Evolutionary conservation across 1,140 invertebrate genomes (phyloP).

Genomic region (Acarapis woodi): DNA sequence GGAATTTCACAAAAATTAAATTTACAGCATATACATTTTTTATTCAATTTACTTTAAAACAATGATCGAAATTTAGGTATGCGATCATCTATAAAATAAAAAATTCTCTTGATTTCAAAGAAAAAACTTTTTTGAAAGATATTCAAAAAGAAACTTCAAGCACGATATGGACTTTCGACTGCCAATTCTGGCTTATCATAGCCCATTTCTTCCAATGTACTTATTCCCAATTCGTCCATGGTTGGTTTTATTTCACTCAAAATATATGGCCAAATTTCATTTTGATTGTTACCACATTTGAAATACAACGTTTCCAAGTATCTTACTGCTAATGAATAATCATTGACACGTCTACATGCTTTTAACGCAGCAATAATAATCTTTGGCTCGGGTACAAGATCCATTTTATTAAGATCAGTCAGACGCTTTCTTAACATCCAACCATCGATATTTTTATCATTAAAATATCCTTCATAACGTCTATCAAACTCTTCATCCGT

Average conservation of each 20-base stretch:
- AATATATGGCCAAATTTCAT: conserved; percentile 66
- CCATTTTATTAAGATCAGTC: conserved; percentile 39
- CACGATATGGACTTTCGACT: conserved; percentile 3
- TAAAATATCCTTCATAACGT: conserved; percentile 57
- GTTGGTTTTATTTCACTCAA: conserved; percentile 75
- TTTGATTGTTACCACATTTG: conserved; percentile 49
- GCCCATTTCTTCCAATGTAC: conserved; percentile 75
- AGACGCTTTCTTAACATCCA: conserved; percentile 75
- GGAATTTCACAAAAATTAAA: no score
- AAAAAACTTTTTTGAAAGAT: neutral
- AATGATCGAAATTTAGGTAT: no score
- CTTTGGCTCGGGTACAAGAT: conserved; percentile 77
- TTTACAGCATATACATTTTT: no score
- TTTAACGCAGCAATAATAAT: conserved; percentile 67
- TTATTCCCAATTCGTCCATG: conserved; percentile 67
- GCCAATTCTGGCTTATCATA: conserved; percentile 82
- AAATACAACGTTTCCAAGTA: conserved; percentile 69
- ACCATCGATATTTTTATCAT: conserved; percentile 59
- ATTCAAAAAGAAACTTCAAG: neutral
- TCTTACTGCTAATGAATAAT: conserved; percentile 64
- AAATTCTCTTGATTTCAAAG: no score
- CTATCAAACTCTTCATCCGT: conserved; percentile 37
- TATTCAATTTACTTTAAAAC: no score
- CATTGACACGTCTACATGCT: conserved; percentile 72
- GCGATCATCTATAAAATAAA: no score